Conservation (phyloP, 2,797 vertebrate genomes). For the Tenualosa ilisha region DNA sequence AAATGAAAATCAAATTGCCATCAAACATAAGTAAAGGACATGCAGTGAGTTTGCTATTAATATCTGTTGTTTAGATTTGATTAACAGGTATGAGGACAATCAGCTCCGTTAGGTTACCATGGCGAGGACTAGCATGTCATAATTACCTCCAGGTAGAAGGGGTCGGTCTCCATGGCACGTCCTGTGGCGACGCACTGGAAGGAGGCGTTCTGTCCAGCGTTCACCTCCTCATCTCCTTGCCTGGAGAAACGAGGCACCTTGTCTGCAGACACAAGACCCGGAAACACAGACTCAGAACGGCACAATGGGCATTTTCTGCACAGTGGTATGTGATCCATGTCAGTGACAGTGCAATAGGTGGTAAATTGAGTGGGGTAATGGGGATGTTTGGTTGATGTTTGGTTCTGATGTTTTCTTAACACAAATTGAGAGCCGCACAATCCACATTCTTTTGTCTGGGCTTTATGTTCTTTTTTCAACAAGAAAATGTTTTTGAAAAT, state of each 20-base stretch:
- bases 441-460: too few species aligned
- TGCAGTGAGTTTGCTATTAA: too few species aligned
- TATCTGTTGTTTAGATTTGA: too few species aligned
- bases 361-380: not conserved
- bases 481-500: not conserved
- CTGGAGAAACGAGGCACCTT: conserved; percentile 98
- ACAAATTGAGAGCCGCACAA: too few species aligned
- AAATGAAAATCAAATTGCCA: too few species aligned
- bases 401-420: not conserved
- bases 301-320: not conserved
- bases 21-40: too few species aligned
- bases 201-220: conserved; percentile 96
- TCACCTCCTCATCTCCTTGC: conserved; percentile 95
- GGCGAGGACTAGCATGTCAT: too few species aligned
- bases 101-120: not conserved
- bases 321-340: not conserved
- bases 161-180: conserved; percentile 84
- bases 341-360: not conserved
- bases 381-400: not conserved
- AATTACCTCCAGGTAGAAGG: conserved; percentile 77
- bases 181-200: conserved; percentile 96
- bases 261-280: conserved; percentile 73
- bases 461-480: too few species aligned
- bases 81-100: too few species aligned
- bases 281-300: not conserved